These are phyloP conservation scores for Lissonota sp. DNA, from an alignment of 2,888 invertebrate species.

Conservation along the genomic window DNA sequence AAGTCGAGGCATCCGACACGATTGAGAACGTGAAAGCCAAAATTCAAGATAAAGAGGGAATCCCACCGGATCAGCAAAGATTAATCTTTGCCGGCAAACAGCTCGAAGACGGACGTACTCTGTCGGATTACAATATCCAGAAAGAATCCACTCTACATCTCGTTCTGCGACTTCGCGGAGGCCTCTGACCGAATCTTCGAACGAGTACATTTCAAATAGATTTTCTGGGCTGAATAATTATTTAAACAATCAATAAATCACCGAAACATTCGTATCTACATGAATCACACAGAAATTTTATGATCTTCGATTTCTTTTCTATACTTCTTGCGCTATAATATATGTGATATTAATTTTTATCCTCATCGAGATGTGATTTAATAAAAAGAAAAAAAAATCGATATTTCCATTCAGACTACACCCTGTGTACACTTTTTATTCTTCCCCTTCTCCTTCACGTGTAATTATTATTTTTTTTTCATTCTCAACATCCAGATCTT, in stretches of 20 bases:
- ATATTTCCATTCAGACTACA: neutral
- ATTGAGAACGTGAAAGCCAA: slow-evolving; percentile 65
- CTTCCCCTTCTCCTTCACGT: too few relatives aligned
- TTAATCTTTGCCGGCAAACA: slow-evolving; percentile 66
- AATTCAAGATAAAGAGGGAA: slow-evolving; percentile 67
- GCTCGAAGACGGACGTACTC: slow-evolving; percentile 63
- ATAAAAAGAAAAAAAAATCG: slow-evolving; percentile 21
- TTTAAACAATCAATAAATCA: slow-evolving; percentile 3
- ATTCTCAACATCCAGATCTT: too few relatives aligned
- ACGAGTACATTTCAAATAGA: neutral
- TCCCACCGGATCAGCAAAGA: slow-evolving; percentile 61
- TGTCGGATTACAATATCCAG: slow-evolving; percentile 67
- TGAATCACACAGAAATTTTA: slow-evolving; percentile 25
- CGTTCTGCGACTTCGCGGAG: slow-evolving; percentile 63
- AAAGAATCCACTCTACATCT: slow-evolving; percentile 66
- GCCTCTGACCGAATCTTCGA: slow-evolving; percentile 17
- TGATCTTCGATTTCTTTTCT: slow-evolving; percentile 50
- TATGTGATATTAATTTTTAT: slow-evolving; percentile 60
- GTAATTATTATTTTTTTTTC: too few relatives aligned
- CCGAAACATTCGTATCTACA: neutral
- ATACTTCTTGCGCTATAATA: slow-evolving; percentile 30
- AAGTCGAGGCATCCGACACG: slow-evolving; percentile 57
- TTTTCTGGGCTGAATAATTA: slow-evolving; percentile 8
- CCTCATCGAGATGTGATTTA: slow-evolving; percentile 15
- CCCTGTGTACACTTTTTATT: too few relatives aligned